Base-by-base conservation (phyloP, 2,113 vertebrate species). In the Seriola quinqueradiata region DNA sequence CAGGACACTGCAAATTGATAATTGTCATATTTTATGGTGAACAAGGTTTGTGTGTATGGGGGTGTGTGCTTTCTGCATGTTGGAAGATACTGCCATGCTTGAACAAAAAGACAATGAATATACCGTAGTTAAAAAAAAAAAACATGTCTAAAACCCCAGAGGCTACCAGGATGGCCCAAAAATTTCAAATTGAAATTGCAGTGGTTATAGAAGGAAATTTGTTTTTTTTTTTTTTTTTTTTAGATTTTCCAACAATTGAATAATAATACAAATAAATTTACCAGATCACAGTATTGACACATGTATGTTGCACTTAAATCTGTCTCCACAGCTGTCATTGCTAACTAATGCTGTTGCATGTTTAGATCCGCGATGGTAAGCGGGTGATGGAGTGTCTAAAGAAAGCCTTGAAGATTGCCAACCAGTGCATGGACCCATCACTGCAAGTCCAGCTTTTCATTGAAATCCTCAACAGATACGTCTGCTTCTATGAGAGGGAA, bases 401-500 rank as follows among this genome's bases (percentile, higher is more conserved):
- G 93, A 99, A 99, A 90, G 98, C 98, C 8, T 93, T 99, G 81
- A 99, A 99, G 94, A 99, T 99, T 67, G 98, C 98, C 77, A 99
- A 99, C 90, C 98, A 99, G 93, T 99, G 98, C 92, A 99, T 99
- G 98, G 98, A 99, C 83, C 97, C 97, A 1, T 99, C 98, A 25
- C 95, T 99, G 86, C 98, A 99, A 93, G 98, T 99, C 28, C 98
- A 99, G 28, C 98, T 99, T 69, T 99, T 99, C 95, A 99, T 98
- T 87, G 98, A 99, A 94, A 99, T 99, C 92, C 97, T 99, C 85
- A 99, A 99, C 94, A 95, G 97, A 97, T 99, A 99, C 12, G 96
- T 99, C 92, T 99, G 98, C 93, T 99, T 99, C 94, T 99, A 99
- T 34, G 98, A 99, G 92, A 95, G 99, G 54, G 98, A 99, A 92